Conservation (phyloP, 2,888 invertebrate species). For the Dasypolia templi region DNA sequence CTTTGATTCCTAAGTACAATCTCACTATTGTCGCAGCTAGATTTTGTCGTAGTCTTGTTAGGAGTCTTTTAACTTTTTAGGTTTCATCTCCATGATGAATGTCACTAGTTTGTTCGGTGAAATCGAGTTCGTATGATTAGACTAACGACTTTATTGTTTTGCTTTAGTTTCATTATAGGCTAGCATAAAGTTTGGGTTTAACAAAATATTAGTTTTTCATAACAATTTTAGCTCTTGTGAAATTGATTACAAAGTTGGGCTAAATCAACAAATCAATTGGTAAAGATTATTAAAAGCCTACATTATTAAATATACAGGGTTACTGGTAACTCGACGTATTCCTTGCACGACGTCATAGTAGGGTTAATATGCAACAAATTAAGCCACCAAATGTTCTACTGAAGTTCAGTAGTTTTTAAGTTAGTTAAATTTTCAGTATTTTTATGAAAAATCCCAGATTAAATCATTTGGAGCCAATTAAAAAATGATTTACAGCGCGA, state of each 20-base stretch:
- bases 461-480: too few relatives aligned
- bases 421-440: too few relatives aligned
- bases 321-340: too few relatives aligned
- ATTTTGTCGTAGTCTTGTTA: not conserved
- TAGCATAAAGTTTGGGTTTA: not conserved
- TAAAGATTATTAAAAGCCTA: not conserved
- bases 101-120: too few relatives aligned
- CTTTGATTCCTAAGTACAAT: not conserved
- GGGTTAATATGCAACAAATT: too few relatives aligned
- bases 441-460: too few relatives aligned
- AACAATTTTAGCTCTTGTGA: slow-evolving; percentile 16
- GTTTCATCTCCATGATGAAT: too few relatives aligned
- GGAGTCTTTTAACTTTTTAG: not conserved
- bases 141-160: not conserved
- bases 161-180: slow-evolving; percentile 7
- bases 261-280: slow-evolving; percentile 15
- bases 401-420: too few relatives aligned
- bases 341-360: too few relatives aligned
- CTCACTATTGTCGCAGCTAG: not conserved
- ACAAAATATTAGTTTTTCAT: not conserved
- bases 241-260: slow-evolving; percentile 14
- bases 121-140: not conserved
- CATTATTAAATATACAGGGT: slow-evolving; percentile 15
- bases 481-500: too few relatives aligned
- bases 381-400: too few relatives aligned